Base-by-base conservation (phyloP, 1,140 invertebrate species). In the Cydia strobilella region DNA sequence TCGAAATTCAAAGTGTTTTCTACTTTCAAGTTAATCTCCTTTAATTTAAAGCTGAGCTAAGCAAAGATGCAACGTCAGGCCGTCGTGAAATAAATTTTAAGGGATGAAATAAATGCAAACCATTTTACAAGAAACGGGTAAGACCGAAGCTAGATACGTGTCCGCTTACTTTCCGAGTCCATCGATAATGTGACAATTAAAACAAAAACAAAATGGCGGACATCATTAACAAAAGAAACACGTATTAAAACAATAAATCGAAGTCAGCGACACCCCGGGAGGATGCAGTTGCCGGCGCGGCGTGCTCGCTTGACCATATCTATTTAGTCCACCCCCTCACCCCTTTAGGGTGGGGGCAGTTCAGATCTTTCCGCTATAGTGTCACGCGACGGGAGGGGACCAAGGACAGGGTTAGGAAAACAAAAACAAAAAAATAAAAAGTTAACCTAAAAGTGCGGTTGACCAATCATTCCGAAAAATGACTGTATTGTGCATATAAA, bases 271-370 rank as follows among this genome's bases (percentile, higher is more conserved):
- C 63, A 66, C 63, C 63, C 63, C 63, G 12, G 63, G 63, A 66
- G 63, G 63, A 66, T 35, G 63, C 63, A 66, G 63, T 66, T 35
- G 27, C 63, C 63, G 63, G 62, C 63, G 63, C 35, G 35, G 35
- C 35, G 35, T 35, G 84, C 78, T 81, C 78, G 82, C 82, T 86
- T 86, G 86, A 88, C 85, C 86, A 86, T 84, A 84, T 84, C 86
- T 84, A 79, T 78, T 80, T 81, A 83, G 78, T 62, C 74, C 69
- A 73, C 74, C 76, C 69, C 74, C 83, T 80, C 83, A 79, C 84
- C 83, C 85, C 86, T 82, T 76, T 80, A 35, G 83, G 84, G 83
- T 80, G 83, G 81, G 79, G 81, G 76, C 80, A 80, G 77, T 76
- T 78, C 80, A 83, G 78, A 82, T 80, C 82, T 86, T 80, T 84